Base-by-base conservation (phyloP, 2,113 vertebrate species). In the Austrofundulus limnaeus region DNA sequence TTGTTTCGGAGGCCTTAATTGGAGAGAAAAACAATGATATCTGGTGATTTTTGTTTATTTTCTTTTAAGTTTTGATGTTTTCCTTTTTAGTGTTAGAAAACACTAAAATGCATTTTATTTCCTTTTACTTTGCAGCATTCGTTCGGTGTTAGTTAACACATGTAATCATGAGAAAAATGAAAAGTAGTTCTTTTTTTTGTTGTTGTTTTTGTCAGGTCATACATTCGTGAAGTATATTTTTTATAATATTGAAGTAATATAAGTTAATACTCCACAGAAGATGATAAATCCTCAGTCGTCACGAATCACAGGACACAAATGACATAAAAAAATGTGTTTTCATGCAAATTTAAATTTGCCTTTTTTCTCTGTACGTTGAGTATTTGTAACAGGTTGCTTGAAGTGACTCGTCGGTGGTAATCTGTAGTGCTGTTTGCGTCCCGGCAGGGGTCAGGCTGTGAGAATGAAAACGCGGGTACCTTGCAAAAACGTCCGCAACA, bases 221-320 rank as follows among this genome's bases (percentile, higher is more conserved):
- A 76, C 85, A 86, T 88, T 86, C 87, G 85, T 87, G 83, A 89
- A 87, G 78, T 90, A 88, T 91, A 87, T 88, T 91, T 91, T 92
- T 89, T 91, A 92, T 88, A 64, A 85, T 84, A 82, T 80, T 85
- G 84, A 89, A 85, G 79, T 86, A 88, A 87, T 90, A 87, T 89
- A 88, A 85, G 85, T 90, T 85, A 74, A 86, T 84, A 83, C 77
- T 91, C 81, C 83, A 88, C 84, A 89, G 87, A 82, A 90, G 85
- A 82, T 77, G 75, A 80, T 64, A 83, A 83, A 83, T 76, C 64
- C 66, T 73, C 62, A 83, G 73, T 77, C 74, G 80, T 86, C 77
- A 72, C 72, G 53, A 65, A 68, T 79, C 70, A 77, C 78, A 71
- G 71, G 85, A 78, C 34, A 70, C 82, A 85, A 85, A 83, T 70